phyloP scores from a whole-genome alignment of 2,113 vertebrate species.

The Sylvia atricapilla region DNA sequence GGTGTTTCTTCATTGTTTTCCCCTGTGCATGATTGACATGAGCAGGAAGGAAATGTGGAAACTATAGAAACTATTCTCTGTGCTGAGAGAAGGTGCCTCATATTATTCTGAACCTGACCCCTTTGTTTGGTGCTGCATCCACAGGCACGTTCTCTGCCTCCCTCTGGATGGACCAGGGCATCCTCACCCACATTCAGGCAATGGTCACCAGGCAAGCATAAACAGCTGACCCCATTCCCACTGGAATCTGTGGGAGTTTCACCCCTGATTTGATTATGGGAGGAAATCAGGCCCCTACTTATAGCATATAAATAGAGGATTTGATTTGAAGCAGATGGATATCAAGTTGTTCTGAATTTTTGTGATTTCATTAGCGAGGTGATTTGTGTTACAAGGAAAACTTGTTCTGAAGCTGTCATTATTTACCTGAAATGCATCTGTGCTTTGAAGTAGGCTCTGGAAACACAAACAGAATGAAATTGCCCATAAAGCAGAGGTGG shows the following conservation, averaged over 20 bases:
- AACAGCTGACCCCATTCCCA: neutral
- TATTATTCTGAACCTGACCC: slow-evolving; percentile 14
- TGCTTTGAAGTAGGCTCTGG: slow-evolving; percentile 37
- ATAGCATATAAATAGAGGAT: neutral
- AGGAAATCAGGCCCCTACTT: neutral
- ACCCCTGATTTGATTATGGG: neutral
- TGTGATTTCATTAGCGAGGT: slow-evolving; percentile 32
- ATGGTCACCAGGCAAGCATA: neutral
- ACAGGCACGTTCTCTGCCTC: neutral
- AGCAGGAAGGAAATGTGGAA: slow-evolving; percentile 58
- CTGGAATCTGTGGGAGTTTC: neutral
- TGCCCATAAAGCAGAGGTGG: slow-evolving; percentile 20
- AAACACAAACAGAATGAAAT: slow-evolving; percentile 53
- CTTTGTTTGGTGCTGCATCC: neutral
- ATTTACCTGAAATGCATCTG: slow-evolving; percentile 43
- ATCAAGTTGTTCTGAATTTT: slow-evolving; percentile 16
- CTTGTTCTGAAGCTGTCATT: slow-evolving; percentile 31
- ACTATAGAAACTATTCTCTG: slow-evolving; percentile 22
- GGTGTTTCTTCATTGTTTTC: slow-evolving; percentile 48
- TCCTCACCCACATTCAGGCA: neutral
- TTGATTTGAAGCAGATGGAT: slow-evolving; percentile 29
- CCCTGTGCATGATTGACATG: neutral
- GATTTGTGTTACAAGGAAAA: slow-evolving; percentile 40
- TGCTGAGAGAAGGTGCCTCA: slow-evolving; percentile 13
- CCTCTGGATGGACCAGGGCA: neutral